phyloP scores from a whole-genome alignment of 2,113 vertebrate species.

The Mohoua ochrocephala region DNA sequence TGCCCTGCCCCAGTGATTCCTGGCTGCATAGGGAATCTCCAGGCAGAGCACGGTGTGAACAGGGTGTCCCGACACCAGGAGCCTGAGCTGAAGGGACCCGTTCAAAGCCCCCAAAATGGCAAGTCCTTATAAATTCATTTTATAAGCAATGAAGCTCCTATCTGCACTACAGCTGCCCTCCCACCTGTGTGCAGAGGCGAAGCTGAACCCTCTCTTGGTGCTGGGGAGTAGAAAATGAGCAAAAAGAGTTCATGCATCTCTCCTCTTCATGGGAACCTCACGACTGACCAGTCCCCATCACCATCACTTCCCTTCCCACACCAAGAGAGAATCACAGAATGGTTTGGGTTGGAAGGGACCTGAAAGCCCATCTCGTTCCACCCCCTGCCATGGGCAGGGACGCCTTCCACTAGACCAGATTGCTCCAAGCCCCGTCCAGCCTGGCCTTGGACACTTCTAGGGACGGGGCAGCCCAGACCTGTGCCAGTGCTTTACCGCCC shows the following conservation, averaged over 20 bases:
- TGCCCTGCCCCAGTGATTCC: not conserved
- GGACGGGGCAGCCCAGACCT: not conserved
- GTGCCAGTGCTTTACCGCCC: not conserved
- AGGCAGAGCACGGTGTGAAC: not conserved
- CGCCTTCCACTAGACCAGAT: not conserved
- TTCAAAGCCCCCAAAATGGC: not conserved
- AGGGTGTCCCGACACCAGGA: not conserved
- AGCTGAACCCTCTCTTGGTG: not conserved
- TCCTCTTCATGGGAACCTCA: not conserved
- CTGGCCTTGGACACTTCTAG: not conserved
- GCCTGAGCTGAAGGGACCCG: not conserved
- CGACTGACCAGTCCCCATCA: rapidly evolving
- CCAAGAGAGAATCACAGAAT: not conserved
- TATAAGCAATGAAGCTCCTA: not conserved
- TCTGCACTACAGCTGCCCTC: not conserved
- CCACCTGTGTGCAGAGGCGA: not conserved
- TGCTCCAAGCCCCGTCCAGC: not conserved
- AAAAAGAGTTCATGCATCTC: not conserved
- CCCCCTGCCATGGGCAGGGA: not conserved
- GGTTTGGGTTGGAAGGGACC: not conserved
- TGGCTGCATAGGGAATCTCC: not conserved
- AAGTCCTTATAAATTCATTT: not conserved
- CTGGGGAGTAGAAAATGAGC: not conserved
- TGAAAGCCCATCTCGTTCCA: not conserved
- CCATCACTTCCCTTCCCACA: not conserved